phyloP scores from a whole-genome alignment of 2,797 vertebrate species.

The Sebastes paucispinis region DNA sequence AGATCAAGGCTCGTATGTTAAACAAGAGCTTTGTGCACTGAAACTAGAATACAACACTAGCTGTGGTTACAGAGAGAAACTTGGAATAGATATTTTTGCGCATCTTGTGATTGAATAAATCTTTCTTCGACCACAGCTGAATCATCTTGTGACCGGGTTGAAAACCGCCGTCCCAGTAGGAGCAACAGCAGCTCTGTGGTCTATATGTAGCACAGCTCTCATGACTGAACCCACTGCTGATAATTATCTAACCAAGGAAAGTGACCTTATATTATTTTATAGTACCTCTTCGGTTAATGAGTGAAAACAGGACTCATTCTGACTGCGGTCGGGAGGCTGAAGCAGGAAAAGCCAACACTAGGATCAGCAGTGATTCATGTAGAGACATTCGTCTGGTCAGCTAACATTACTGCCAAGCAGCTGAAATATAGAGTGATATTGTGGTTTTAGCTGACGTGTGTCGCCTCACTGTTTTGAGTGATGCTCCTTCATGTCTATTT shows the following conservation, averaged over 20 bases:
- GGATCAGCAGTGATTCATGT: too few relatives aligned
- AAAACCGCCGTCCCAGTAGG: background rate
- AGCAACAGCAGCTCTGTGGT: conserved; percentile 20
- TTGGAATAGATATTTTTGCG: background rate
- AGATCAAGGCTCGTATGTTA: background rate
- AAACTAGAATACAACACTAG: background rate
- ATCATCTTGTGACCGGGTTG: conserved; percentile 51
- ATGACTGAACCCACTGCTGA: conserved; percentile 24
- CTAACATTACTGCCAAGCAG: too few relatives aligned
- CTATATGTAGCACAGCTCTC: conserved; percentile 12
- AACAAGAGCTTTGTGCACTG: background rate
- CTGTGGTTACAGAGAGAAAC: background rate
- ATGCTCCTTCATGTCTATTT: too few relatives aligned
- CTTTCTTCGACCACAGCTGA: conserved; percentile 18
- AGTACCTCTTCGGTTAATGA: background rate
- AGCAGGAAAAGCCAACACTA: too few relatives aligned
- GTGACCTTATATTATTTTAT: background rate
- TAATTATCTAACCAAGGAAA: background rate
- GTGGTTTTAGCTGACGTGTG: too few relatives aligned
- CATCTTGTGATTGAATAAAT: conserved; percentile 42
- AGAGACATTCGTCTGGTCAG: too few relatives aligned
- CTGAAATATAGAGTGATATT: too few relatives aligned
- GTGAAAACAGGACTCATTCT: background rate
- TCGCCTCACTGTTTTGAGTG: too few relatives aligned
- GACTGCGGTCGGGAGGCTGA: too few relatives aligned